Evolutionary conservation across 2,888 invertebrate species (phyloP), one percentile per base, ranked within the genome.

Genomic region (Lithophane socia): DNA sequence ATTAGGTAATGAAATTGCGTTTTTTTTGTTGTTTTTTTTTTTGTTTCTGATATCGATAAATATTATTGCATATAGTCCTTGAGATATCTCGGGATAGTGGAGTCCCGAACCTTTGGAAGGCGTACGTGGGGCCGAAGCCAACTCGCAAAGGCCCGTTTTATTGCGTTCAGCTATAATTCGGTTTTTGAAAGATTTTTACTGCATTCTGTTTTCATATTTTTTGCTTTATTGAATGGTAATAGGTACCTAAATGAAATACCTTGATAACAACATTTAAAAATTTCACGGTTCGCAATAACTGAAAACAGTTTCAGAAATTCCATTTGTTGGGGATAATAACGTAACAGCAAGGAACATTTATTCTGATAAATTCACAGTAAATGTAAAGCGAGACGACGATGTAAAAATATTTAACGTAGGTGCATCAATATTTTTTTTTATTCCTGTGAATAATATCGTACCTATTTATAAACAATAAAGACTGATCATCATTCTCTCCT

Each of bases 1-100:
- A 89, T 91, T 90, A 86, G 71, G 75, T 75, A 85, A 80, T 13
- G 8, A 21, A 66, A 61, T 80, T 42, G n/a, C 47, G 56, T 44
- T 58, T 24, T 58, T 24, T n/a, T 13, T n/a, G 65, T 18, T 64
- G 70, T 79, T 72, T 75, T 83, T 83, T 83, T 83, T 73, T 79
- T 73, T 80, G 70, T 75, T 87, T 37, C 56, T 24, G 21, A 21
- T 24, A 2, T 56, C 13, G 2, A 18, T 66, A 37, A 37, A 2
- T 37, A 37, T 58, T 44, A 42, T 49, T 42, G 3, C 4, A 37
- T 37, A 5, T 37, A 37, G 16, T 49, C 16, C 16, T 49, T 49
- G 16, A 49, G 5, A 49, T 49, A 47, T 49, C 49, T 18, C 4
- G 49, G 16, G 16, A 49, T 10, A 13, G 3, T 47, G 12, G 16